A percentile compares a stretch with the other conserved stretches of the same genome.
These are phyloP conservation scores for Pharmacophagus antenor DNA, from an alignment of 2,888 invertebrate genomes.

Conservation along the genomic window DNA sequence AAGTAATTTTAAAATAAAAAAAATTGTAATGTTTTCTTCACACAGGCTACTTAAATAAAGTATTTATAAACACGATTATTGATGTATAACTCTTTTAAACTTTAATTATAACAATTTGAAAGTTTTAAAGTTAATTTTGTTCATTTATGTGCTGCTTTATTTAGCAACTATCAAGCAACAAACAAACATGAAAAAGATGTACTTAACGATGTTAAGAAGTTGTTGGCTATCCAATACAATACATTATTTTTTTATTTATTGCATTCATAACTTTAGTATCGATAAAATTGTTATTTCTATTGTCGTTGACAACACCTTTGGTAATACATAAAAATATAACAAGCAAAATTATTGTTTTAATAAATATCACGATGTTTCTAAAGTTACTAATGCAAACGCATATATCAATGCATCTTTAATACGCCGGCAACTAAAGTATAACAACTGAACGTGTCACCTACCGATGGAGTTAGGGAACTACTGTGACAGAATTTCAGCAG, in stretches of 20 bases:
- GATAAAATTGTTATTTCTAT: not conserved
- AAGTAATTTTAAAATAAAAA: too few species aligned
- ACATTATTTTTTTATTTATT: not conserved
- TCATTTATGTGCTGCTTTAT: too few species aligned
- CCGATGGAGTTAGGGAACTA: constrained; percentile 38
- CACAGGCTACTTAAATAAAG: too few species aligned
- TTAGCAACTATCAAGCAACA: not conserved
- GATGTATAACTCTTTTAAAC: too few species aligned
- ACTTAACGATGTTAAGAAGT: not conserved
- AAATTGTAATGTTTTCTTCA: too few species aligned
- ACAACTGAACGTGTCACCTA: constrained; percentile 27
- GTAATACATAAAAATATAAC: not conserved
- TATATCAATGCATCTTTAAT: constrained; percentile 22
- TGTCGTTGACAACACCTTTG: not conserved
- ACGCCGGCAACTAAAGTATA: constrained; percentile 19
- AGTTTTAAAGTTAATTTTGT: too few species aligned
- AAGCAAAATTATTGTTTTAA: not conserved
- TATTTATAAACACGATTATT: too few species aligned
- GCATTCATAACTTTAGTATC: too few species aligned
- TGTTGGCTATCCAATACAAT: not conserved
- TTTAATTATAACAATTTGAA: too few species aligned
- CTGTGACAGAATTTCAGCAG: constrained; percentile 61
- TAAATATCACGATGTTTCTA: not conserved
- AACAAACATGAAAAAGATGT: not conserved
- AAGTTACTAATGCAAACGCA: constrained; percentile 8